Conservation (phyloP, 2,888 invertebrate species). For the Yponomeuta sedellus region DNA sequence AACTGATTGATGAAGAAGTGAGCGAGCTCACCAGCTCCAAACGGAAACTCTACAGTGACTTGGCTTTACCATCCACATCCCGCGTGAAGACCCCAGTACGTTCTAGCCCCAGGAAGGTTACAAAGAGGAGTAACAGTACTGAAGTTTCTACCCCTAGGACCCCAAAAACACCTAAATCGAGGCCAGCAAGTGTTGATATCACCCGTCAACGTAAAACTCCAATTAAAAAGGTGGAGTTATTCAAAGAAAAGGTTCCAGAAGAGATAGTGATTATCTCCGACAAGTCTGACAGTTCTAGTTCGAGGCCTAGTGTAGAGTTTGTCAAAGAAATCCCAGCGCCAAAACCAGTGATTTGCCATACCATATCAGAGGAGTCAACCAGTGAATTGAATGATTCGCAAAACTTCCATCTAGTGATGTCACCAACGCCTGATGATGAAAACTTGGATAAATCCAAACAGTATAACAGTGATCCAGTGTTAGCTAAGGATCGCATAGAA, state of each 20-base stretch:
- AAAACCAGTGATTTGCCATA: conserved; percentile 29
- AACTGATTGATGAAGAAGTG: conserved; percentile 58
- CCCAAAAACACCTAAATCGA: conserved; percentile 53
- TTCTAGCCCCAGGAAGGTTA: conserved; percentile 51
- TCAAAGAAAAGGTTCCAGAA: conserved; percentile 23
- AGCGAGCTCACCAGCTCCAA: conserved; percentile 43
- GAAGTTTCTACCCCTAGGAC: conserved; percentile 48
- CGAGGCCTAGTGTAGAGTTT: conserved; percentile 46
- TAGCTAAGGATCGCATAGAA: conserved; percentile 44
- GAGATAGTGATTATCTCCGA: conserved; percentile 31
- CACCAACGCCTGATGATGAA: conserved; percentile 45
- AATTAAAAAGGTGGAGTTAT: conserved; percentile 25
- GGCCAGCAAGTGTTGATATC: conserved; percentile 58
- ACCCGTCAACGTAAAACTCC: conserved; percentile 46
- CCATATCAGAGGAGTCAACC: conserved; percentile 34
- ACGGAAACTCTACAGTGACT: conserved; percentile 32
- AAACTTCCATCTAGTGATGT: conserved; percentile 54
- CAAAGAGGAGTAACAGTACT: conserved; percentile 59
- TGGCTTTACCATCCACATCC: conserved; percentile 45
- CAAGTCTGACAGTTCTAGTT: conserved; percentile 35
- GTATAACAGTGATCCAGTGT: conserved; percentile 49
- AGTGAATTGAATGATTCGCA: conserved; percentile 62
- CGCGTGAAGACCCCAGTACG: conserved; percentile 47
- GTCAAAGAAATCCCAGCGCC: conserved; percentile 42
- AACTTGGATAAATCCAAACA: conserved; percentile 26